Conservation (phyloP, 2,888 invertebrate genomes). For the Oasisia sp. region DNA sequence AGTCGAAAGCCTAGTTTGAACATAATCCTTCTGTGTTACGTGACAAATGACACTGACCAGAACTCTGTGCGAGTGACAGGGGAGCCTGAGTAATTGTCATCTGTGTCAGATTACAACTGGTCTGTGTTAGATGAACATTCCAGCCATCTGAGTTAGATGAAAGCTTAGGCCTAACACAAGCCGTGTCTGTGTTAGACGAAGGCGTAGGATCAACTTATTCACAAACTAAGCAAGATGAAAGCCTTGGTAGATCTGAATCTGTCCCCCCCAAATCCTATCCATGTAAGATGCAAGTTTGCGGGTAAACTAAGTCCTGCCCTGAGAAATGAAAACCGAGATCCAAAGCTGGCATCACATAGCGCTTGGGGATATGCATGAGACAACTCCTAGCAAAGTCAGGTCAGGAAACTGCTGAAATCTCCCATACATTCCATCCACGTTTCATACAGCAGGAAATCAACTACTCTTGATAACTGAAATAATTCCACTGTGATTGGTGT, state of each 20-base stretch:
- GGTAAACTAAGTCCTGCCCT: background rate
- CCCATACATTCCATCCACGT: background rate
- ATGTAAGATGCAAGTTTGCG: background rate
- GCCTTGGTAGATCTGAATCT: background rate
- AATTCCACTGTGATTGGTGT: background rate
- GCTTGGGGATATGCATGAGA: background rate
- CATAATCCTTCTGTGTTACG: background rate
- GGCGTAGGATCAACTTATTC: background rate
- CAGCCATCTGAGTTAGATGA: background rate
- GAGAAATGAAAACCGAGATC: background rate
- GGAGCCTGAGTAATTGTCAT: background rate
- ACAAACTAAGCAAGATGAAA: background rate
- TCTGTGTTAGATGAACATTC: background rate
- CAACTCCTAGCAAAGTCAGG: background rate
- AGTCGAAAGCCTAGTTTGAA: background rate
- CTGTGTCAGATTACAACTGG: too few species aligned
- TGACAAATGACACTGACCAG: background rate
- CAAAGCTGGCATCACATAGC: background rate
- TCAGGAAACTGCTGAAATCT: background rate
- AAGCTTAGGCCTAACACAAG: background rate
- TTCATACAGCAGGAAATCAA: background rate
- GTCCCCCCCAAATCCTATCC: too few species aligned
- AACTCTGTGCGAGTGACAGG: background rate
- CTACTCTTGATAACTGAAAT: background rate
- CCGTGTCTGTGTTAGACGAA: background rate